Conservation (phyloP, 2,888 invertebrate genomes). For the Embidobia sp. region DNA sequence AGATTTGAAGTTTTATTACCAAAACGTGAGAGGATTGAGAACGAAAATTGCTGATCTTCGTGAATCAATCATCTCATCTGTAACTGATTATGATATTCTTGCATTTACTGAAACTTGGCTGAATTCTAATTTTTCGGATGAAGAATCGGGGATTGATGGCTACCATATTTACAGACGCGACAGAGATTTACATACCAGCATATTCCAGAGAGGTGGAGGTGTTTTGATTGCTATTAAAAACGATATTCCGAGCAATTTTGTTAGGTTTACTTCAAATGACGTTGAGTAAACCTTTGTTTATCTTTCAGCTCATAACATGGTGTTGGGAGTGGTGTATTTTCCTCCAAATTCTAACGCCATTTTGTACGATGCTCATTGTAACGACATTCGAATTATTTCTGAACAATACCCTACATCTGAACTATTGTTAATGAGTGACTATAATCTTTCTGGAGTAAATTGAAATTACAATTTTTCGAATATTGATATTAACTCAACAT, state of each 20-base stretch:
- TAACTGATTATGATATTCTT: background rate
- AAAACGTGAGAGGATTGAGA: too few species aligned
- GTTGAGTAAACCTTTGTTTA: background rate
- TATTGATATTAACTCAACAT: background rate
- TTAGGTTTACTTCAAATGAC: background rate
- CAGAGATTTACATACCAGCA: background rate
- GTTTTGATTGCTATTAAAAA: background rate
- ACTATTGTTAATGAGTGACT: background rate
- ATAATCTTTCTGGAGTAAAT: background rate
- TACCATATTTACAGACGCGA: background rate
- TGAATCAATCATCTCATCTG: background rate
- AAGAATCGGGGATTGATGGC: background rate
- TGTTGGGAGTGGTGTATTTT: background rate
- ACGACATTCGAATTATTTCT: background rate
- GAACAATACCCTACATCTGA: background rate
- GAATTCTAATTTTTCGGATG: background rate
- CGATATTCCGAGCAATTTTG: background rate
- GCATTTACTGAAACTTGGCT: constrained; percentile 2
- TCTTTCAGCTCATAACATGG: background rate
- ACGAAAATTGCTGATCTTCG: background rate
- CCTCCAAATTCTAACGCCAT: background rate
- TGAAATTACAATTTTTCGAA: background rate
- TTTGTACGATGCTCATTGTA: background rate
- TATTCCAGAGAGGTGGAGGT: background rate
- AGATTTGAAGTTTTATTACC: too few species aligned